These are phyloP conservation scores for Enteromius unitaeniatus DNA, from an alignment of 2,797 vertebrate genomes.

Conservation along the genomic window DNA sequence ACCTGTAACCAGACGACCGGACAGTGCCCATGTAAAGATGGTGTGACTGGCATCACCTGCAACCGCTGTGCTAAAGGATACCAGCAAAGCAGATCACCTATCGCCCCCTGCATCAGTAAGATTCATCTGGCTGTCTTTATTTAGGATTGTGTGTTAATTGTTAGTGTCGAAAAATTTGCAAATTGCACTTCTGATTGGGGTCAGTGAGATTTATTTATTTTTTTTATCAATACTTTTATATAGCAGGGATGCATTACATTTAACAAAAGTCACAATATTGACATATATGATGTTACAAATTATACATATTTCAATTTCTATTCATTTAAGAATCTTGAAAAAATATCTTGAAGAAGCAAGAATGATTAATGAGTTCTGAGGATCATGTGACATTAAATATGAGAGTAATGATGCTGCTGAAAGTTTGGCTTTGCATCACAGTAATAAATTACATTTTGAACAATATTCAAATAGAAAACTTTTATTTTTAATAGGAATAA, in stretches of 20 bases:
- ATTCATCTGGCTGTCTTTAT: not conserved
- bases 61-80: conserved; percentile 97
- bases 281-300: not conserved
- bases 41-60: conserved; percentile 95
- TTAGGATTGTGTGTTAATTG: not conserved
- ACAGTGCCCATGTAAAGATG: conserved; percentile 96
- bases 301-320: not conserved
- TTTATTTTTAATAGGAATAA: not conserved
- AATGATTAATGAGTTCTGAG: not conserved
- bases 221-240: not conserved
- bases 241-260: not conserved
- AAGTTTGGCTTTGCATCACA: not conserved
- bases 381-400: not conserved
- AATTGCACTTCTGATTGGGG: not conserved
- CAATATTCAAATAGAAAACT: not conserved
- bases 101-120: conserved; percentile 96
- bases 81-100: conserved; percentile 97
- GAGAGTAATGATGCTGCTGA: too few species aligned
- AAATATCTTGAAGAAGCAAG: not conserved
- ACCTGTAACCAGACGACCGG: conserved; percentile 98
- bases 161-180: not conserved
- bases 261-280: not conserved
- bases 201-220: not conserved
- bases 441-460: not conserved
- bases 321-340: not conserved